Evolutionary conservation across 2,113 vertebrate genomes (phyloP), one percentile per base, ranked within the genome.

Genomic region (Microtus oregoni): DNA sequence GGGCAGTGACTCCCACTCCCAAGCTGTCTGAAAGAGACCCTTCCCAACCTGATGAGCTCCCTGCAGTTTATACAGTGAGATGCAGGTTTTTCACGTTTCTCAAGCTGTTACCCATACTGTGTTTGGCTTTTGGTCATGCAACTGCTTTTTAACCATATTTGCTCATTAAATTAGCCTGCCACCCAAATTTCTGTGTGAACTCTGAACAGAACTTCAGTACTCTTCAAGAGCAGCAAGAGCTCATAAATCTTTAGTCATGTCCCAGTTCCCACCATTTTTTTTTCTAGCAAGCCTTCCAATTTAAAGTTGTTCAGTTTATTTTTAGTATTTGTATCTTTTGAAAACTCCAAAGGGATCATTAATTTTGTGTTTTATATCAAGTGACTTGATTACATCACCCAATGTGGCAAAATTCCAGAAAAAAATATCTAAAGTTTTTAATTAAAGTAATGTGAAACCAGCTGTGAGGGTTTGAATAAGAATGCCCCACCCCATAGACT

Each of bases 371-470:
- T 96, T 78, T 11, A 77, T 24, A 24, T 77, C 1, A 70, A 72
- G 15, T n/a, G 12, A 35, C 24, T 10, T 13, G 19, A 22, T 32
- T 50, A 58, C 77, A 32, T 6, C 32, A 82, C 38, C 19, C 13
- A 94, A 75, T 97, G 73, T 88, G 67, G 68, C 13, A 88, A 10
- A 79, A 50, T 30, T 94, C 7, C 67, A 88, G 61, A 41, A 79
- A 90, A 63, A 63, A 50, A 55, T 7, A 79, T 22, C 50, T 52
- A 52, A 58, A 58, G 1, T n/a, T n/a, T 24, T 35, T 20, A 52
- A 79, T 55, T 55, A 55, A 81, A 55, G 10, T n/a, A 81, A 81
- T 81, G 20, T n/a, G 10, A 81, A 55, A 55, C 2, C 32, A 55
- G 11, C 19, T 55, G 50, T 35, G 50, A 81, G 20, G 78, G 10